A percentile compares a stretch with the other conserved stretches of the same genome.
Evolutionary conservation across 1,140 invertebrate genomes (phyloP).

Genomic region (Zaprionus taronus): DNA sequence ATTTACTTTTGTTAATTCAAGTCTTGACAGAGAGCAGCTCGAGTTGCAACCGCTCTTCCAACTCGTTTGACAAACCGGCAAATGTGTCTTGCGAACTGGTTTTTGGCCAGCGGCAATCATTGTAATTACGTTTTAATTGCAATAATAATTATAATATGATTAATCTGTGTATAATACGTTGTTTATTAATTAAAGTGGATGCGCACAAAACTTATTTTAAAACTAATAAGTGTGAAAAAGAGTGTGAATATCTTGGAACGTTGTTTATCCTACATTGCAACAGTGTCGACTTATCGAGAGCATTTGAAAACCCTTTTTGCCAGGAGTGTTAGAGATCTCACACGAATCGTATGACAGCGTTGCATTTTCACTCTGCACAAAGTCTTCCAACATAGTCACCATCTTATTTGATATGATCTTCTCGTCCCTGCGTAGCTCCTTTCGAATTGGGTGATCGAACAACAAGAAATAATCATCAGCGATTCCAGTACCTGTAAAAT

Average conservation of each 20-base stretch:
- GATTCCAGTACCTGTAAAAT: slow-evolving; percentile 43
- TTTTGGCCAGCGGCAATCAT: background rate
- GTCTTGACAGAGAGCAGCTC: background rate
- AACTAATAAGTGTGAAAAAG: background rate
- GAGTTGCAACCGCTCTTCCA: background rate
- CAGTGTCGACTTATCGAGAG: slow-evolving; percentile 24
- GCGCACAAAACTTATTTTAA: background rate
- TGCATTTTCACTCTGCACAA: slow-evolving; percentile 27
- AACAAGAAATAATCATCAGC: slow-evolving; percentile 47
- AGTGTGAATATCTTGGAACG: background rate
- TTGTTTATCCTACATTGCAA: background rate
- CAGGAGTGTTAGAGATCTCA: too few species aligned
- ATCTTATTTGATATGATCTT: slow-evolving; percentile 41
- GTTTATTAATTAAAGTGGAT: background rate
- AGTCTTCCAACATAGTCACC: slow-evolving; percentile 48
- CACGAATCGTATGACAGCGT: slow-evolving; percentile 11
- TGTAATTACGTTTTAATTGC: background rate
- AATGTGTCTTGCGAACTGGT: background rate
- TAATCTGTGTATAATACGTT: background rate
- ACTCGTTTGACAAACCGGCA: background rate
- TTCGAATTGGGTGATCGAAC: background rate
- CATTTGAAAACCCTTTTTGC: slow-evolving; percentile 27
- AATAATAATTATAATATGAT: background rate
- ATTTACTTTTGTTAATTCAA: background rate
- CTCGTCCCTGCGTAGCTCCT: slow-evolving; percentile 35